Evolutionary conservation across 2,888 invertebrate genomes (phyloP).

Genomic region (Lepas anatifera): DNA sequence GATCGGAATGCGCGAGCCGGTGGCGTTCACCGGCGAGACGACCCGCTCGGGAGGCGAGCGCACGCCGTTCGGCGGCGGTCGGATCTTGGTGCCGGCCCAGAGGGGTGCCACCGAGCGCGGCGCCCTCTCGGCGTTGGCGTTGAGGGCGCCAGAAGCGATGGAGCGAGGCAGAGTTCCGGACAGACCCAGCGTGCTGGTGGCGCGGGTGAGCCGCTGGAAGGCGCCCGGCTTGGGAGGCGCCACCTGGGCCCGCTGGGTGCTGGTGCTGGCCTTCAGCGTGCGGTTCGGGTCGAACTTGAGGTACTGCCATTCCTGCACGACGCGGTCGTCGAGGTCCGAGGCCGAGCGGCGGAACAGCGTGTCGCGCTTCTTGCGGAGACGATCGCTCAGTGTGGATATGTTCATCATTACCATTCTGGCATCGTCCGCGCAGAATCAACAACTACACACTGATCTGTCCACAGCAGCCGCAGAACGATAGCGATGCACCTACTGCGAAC

Average conservation of each 20-base stretch:
- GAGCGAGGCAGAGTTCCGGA: background rate
- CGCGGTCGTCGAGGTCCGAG: slow-evolving; percentile 8
- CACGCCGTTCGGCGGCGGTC: background rate
- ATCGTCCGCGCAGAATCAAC: background rate
- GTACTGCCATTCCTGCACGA: slow-evolving; percentile 13
- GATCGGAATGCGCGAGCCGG: slow-evolving; percentile 5
- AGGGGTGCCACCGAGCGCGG: background rate
- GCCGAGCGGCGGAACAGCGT: slow-evolving; percentile 5
- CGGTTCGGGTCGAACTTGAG: slow-evolving; percentile 2
- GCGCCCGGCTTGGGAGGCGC: slow-evolving; percentile 29
- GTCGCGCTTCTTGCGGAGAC: slow-evolving; percentile 11
- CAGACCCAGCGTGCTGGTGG: slow-evolving; percentile 10
- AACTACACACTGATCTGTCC: too few relatives aligned
- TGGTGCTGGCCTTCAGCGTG: slow-evolving; percentile 20
- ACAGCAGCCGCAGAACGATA: too few relatives aligned
- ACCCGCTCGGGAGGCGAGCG: background rate
- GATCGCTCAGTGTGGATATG: slow-evolving; percentile 10
- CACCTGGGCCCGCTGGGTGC: slow-evolving; percentile 25
- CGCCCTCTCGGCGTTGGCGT: background rate
- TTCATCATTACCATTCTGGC: slow-evolving; percentile 13
- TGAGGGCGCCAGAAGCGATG: background rate
- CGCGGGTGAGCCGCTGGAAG: slow-evolving; percentile 25
- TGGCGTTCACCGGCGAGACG: background rate
- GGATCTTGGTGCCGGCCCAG: slow-evolving; percentile 4
- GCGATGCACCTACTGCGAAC: too few relatives aligned